These are phyloP conservation scores for Antheraea assamensis DNA, from an alignment of 2,888 invertebrate genomes.

Conservation along the genomic window DNA sequence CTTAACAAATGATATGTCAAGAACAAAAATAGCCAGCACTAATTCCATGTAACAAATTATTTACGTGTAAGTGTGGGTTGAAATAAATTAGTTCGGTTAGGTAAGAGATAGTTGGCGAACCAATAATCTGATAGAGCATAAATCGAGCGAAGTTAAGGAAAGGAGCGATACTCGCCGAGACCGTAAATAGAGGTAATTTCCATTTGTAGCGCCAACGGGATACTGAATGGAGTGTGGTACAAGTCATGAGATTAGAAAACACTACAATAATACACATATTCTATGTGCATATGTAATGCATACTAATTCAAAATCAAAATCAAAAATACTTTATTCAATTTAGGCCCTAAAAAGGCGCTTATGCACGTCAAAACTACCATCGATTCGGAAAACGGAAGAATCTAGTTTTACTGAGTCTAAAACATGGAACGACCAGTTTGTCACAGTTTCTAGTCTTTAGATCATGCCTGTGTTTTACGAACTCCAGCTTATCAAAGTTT, in stretches of 20 bases:
- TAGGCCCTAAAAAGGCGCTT: no score
- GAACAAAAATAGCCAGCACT: slow-evolving; percentile 3
- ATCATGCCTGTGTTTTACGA: no score
- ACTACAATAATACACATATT: background rate
- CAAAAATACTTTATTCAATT: no score
- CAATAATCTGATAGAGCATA: slow-evolving; percentile 15
- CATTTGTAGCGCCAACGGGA: slow-evolving; percentile 30
- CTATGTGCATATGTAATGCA: no score
- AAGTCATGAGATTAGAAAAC: background rate
- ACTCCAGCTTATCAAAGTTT: no score
- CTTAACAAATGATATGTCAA: slow-evolving; percentile 14
- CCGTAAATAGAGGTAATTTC: slow-evolving; percentile 36
- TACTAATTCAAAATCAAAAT: no score
- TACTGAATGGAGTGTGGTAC: slow-evolving; percentile 16
- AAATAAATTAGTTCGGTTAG: slow-evolving; percentile 13
- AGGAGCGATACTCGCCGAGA: slow-evolving; percentile 13
- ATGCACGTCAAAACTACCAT: no score
- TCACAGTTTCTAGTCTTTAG: no score
- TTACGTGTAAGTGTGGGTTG: slow-evolving; percentile 10
- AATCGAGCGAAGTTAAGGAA: slow-evolving; percentile 16
- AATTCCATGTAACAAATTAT: slow-evolving; percentile 9
- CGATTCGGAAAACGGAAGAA: no score
- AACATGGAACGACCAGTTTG: no score
- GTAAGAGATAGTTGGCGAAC: slow-evolving; percentile 15
- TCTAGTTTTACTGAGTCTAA: no score